Evolutionary conservation across 1,140 invertebrate genomes (phyloP).

Genomic region (Leucophenga varia): DNA sequence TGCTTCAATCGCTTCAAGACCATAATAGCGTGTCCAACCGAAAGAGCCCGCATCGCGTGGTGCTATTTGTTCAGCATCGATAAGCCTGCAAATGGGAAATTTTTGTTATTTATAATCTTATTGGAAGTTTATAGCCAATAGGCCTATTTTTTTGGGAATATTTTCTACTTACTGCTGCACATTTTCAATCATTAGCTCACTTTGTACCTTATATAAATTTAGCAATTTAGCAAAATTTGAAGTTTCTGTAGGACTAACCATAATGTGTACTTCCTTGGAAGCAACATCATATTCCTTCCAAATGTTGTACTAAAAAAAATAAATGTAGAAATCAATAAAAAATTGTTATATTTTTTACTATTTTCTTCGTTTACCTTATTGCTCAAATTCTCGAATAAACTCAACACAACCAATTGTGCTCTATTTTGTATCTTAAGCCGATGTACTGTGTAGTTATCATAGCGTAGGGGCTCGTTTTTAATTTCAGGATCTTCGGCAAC

Average conservation of each 20-base stretch:
- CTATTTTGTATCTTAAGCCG: conserved; percentile 11
- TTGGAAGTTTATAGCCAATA: not conserved
- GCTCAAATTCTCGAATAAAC: not conserved
- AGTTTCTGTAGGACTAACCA: conserved; percentile 9
- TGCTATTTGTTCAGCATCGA: conserved; percentile 36
- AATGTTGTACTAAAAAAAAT: conserved; percentile 9
- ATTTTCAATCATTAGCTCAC: conserved; percentile 6
- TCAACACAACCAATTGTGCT: conserved; percentile 1
- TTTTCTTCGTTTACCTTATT: conserved; percentile 3
- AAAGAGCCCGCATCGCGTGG: conserved; percentile 28
- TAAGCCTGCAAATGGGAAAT: conserved; percentile 27
- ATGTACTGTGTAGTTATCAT: conserved; percentile 12
- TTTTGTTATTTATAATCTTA: not conserved
- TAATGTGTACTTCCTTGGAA: conserved; percentile 7
- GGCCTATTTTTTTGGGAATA: not conserved
- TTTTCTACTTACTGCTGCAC: conserved; percentile 13
- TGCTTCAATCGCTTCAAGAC: conserved; percentile 57
- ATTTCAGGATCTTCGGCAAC: no score
- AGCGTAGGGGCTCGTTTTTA: conserved; percentile 8
- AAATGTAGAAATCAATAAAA: not conserved
- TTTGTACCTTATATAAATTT: conserved; percentile 3
- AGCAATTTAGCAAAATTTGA: conserved; percentile 1
- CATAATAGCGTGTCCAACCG: conserved; percentile 57
- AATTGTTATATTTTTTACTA: not conserved
- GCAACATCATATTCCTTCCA: conserved; percentile 11